Evolutionary conservation across 2,888 invertebrate genomes (phyloP).

Genomic region (Seira musarum): DNA sequence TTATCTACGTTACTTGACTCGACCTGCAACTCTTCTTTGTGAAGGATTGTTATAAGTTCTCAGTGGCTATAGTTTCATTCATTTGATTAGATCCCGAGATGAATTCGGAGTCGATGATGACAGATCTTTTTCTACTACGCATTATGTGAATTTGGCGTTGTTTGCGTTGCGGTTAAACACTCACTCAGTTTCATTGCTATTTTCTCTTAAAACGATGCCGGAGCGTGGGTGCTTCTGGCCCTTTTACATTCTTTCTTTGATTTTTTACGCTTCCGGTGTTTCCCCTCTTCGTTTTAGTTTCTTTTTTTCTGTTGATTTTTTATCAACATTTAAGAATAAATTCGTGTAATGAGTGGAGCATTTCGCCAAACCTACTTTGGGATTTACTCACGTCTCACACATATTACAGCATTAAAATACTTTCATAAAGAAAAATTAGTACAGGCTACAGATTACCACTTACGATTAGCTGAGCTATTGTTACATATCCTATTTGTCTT

Average conservation of each 20-base stretch:
- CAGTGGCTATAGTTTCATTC: too few relatives aligned
- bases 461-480: background rate
- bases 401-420: background rate
- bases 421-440: background rate
- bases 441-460: background rate
- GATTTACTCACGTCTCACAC: background rate
- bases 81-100: too few relatives aligned
- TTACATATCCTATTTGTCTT: background rate
- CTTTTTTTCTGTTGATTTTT: background rate
- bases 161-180: background rate
- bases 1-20: too few relatives aligned
- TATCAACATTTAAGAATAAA: background rate
- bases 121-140: too few relatives aligned
- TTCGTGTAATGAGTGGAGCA: background rate
- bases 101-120: too few relatives aligned
- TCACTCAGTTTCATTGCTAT: background rate
- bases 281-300: background rate
- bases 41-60: too few relatives aligned
- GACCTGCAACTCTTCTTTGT: too few relatives aligned
- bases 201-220: background rate
- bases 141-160: too few relatives aligned
- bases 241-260: background rate
- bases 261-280: background rate
- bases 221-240: background rate
- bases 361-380: background rate